A percentile compares a stretch with the other conserved stretches of the same genome.
Conservation (phyloP, 2,888 invertebrate genomes). For the Orthonychiurus folsomi region DNA sequence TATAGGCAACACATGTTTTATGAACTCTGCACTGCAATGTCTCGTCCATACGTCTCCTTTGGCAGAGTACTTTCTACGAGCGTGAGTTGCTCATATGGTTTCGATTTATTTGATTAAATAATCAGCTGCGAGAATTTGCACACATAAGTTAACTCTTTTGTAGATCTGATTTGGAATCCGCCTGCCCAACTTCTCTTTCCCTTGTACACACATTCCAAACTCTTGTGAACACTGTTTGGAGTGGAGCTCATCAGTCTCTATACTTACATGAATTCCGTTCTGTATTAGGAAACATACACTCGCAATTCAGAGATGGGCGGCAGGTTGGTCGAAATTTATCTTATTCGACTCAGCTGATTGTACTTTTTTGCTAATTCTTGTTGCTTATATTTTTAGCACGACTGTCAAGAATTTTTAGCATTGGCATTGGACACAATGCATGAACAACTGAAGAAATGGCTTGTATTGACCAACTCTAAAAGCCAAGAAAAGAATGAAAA, state of each 20-base stretch:
- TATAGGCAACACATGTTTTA: slow-evolving; percentile 53
- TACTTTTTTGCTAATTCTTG: no score
- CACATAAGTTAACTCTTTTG: neutral
- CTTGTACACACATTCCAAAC: slow-evolving; percentile 28
- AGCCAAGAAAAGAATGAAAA: neutral
- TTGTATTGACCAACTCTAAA: neutral
- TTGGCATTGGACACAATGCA: slow-evolving; percentile 54
- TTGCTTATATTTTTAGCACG: slow-evolving; percentile 50
- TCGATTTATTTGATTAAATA: neutral
- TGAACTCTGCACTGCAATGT: slow-evolving; percentile 53
- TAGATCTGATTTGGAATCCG: neutral
- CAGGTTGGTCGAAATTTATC: no score
- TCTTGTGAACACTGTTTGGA: slow-evolving; percentile 35
- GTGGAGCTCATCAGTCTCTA: slow-evolving; percentile 25
- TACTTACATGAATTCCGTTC: slow-evolving; percentile 49
- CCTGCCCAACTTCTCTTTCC: slow-evolving; percentile 4
- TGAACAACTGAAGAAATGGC: slow-evolving; percentile 50
- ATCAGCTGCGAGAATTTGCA: neutral
- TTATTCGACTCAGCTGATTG: no score
- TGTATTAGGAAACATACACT: slow-evolving; percentile 51
- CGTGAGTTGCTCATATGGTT: slow-evolving; percentile 18
- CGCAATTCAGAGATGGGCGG: slow-evolving; percentile 56
- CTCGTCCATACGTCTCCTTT: slow-evolving; percentile 51
- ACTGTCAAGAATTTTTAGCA: slow-evolving; percentile 59
- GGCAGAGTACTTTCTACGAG: slow-evolving; percentile 49